Base-by-base conservation (phyloP, 92 coral and sea anemone species). In the Actinernus sp. region DNA sequence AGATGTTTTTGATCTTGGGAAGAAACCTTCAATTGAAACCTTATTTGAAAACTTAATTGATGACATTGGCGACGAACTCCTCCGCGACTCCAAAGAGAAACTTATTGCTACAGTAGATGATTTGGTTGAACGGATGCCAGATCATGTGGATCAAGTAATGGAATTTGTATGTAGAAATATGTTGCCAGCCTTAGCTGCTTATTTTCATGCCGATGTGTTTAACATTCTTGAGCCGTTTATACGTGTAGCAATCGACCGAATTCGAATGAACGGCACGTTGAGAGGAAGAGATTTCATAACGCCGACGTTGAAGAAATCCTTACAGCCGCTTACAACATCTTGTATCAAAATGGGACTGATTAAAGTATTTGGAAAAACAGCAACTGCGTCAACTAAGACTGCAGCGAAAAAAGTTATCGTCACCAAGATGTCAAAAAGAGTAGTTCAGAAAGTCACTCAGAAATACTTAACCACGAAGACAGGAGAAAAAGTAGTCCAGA, bases 141-240 rank as follows among this genome's bases (percentile, higher is more conserved):
- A 47, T 2, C 20, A 19, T 13, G 59, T 29, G 30, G 72, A 64
- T 18, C 21, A 18, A 13, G 55, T 48, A 16, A 64, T 64, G 72
- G 72, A 64, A 34, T 64, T 64, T 40, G 43, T 49, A 13, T 3
- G 34, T 2, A 47, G 31, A 47, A 43, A 64, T 19, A 54, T 64
- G 4, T 10, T 64, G 19, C 72, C 72, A 30, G 32, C 46, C 31
- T 21, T 64, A 24, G 45, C 56, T 12, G 55, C 24, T 20, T 23
- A 37, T 7, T 31, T 64, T 31, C 22, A 29, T 1, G 27, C 45
- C 25, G 2, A 3, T 21, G 58, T 46, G 1, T 49, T 31, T 27
- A 49, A 18, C 20, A 30, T 63, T 4, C 9, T 59, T 2, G 9
- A 10, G 10, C 31, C 17, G 3, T 59, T 59, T 38, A 14, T 59